Percentiles rank a stretch among this genome's conserved stretches.
Evolutionary conservation across 2,888 invertebrate genomes (phyloP).

Genomic region (Troglohyphantes excavatus): DNA sequence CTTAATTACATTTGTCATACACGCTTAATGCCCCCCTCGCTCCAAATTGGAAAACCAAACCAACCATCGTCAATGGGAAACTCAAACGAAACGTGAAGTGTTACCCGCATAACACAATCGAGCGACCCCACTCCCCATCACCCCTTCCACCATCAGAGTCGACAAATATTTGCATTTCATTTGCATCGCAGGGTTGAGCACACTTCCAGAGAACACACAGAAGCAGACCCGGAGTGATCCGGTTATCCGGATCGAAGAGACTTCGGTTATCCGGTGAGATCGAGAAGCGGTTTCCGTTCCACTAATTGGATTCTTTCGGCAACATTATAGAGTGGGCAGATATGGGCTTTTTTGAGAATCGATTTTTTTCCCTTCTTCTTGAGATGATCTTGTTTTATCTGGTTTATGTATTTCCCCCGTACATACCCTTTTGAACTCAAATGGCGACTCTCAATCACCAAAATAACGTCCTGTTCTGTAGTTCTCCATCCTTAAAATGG

Average conservation of each 20-base stretch:
- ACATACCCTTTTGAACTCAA: too few relatives aligned
- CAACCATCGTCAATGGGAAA: neutral
- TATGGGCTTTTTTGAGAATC: too few relatives aligned
- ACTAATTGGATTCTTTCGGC: neutral
- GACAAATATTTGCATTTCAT: slow-evolving; percentile 9
- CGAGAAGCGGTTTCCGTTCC: neutral
- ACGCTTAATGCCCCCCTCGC: too few relatives aligned
- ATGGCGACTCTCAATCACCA: too few relatives aligned
- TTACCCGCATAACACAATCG: neutral
- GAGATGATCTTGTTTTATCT: too few relatives aligned
- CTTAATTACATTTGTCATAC: neutral
- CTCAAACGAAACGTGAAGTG: neutral
- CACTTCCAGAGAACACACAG: slow-evolving; percentile 6
- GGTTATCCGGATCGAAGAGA: neutral
- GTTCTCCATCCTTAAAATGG: too few relatives aligned
- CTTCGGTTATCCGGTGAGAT: neutral
- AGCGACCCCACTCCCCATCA: neutral
- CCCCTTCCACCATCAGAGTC: neutral
- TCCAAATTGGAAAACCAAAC: neutral
- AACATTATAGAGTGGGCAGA: too few relatives aligned
- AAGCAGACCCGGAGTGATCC: too few relatives aligned
- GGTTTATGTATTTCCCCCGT: too few relatives aligned
- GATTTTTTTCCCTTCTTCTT: too few relatives aligned
- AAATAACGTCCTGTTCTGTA: too few relatives aligned
- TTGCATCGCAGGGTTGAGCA: neutral